phyloP scores from a whole-genome alignment of 1,140 invertebrate species.

The Calliopsis andreniformis region DNA sequence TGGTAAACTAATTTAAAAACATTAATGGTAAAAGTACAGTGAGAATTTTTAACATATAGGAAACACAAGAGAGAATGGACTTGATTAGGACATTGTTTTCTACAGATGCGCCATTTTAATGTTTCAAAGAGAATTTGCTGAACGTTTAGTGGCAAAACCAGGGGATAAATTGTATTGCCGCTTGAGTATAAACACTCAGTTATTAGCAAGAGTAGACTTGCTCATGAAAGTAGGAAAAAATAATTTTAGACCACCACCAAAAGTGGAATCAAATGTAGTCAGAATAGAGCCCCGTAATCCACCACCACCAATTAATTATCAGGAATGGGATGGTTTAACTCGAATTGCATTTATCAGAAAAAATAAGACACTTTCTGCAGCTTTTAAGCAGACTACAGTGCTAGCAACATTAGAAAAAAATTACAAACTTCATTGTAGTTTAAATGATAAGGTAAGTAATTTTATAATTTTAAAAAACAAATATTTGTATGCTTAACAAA shows the following conservation, averaged over 20 bases:
- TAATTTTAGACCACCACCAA: constrained; percentile 99
- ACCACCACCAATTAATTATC: constrained; percentile 97
- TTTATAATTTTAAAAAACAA: not conserved
- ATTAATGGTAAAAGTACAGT: constrained; percentile 1
- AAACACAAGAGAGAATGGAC: not conserved
- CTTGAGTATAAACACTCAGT: constrained; percentile 97
- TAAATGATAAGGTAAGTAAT: constrained; percentile 90
- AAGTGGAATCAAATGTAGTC: constrained; percentile 99
- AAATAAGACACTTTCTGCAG: constrained; percentile 94
- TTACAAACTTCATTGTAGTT: constrained; percentile 93
- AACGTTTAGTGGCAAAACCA: constrained; percentile 97
- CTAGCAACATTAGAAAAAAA: constrained; percentile 94
- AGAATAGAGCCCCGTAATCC: constrained; percentile 98
- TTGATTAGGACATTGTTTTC: constrained; percentile 44
- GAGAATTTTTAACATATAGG: constrained; percentile 6
- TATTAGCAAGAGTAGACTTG: constrained; percentile 96
- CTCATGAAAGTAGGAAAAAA: constrained; percentile 99
- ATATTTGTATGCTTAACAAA: constrained; percentile 12
- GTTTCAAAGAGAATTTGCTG: constrained; percentile 99
- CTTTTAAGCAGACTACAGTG: constrained; percentile 93
- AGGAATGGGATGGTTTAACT: constrained; percentile 98
- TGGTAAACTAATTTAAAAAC: not conserved
- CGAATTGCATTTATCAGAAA: constrained; percentile 97
- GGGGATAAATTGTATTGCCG: constrained; percentile 99
- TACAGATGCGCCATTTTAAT: constrained; percentile 98